A percentile compares a stretch with the other conserved stretches of the same genome.
phyloP scores from a whole-genome alignment of 2,888 invertebrate species.

The Sesia apiformis region DNA sequence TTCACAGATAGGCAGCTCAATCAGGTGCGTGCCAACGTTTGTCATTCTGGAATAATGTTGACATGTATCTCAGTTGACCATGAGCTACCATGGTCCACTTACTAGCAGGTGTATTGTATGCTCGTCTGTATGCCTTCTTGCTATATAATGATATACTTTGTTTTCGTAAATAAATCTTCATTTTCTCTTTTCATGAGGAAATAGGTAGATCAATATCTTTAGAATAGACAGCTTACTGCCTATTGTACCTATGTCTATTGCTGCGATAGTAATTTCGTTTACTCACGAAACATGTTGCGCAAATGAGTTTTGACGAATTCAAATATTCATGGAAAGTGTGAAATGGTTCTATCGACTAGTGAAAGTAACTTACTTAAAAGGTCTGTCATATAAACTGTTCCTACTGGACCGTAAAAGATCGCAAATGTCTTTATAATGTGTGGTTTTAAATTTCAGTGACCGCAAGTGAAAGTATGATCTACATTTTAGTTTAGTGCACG shows the following conservation, averaged over 20 bases:
- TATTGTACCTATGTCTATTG: neutral
- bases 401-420: slow-evolving; percentile 30
- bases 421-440: slow-evolving; percentile 36
- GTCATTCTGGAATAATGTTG: no score
- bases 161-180: no score
- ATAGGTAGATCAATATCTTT: no score
- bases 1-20: no score
- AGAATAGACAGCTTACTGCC: no score
- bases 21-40: no score
- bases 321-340: neutral
- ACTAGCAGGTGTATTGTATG: no score
- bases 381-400: slow-evolving; percentile 21
- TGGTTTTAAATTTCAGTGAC: slow-evolving; percentile 42
- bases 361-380: slow-evolving; percentile 24
- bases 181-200: no score
- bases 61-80: no score
- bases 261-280: neutral
- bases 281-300: slow-evolving; percentile 5
- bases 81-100: no score
- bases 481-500: neutral
- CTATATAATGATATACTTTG: no score
- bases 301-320: slow-evolving; percentile 10
- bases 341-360: slow-evolving; percentile 11
- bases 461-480: slow-evolving; percentile 40
- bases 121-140: no score